Base-by-base conservation (phyloP, 92 coral and sea anemone genomes). In the Blastomussa wellsi region DNA sequence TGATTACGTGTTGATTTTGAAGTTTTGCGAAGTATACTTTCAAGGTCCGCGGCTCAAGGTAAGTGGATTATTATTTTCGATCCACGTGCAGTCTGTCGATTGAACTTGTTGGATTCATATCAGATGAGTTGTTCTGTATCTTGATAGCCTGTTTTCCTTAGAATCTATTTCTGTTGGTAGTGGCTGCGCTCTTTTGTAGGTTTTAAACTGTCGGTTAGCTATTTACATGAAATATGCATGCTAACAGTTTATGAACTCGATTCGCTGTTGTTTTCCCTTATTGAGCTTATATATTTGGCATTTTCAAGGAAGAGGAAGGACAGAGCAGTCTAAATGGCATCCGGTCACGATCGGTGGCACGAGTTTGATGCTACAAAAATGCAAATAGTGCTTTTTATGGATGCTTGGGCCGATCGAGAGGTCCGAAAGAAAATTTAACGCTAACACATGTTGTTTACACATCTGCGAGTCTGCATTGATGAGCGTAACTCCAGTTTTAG, bases 21-120 rank as follows among this genome's bases (percentile, higher is more conserved):
- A 96, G 90, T 96, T 96, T 87, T 92, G 99, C 80, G 99, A 96
- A 81, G 99, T 96, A 22, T 96, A 96, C 67, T 96, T 96, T 83
- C 99, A 96, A 90, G 99, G 97, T 49, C 93, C 99, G 62, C 86
- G 98, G 55, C 93, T 96, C 1, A 96, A 96, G 99, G 99, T 95
- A 93, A 84, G 86, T 42, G 1, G 36, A 12, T 36, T 24, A 11
- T 19, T 37, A 32, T 33, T 67, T 37, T 9, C 9, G 26, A 10
- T 80, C 60, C 84, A 80, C 76, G 84, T 80, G 76, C 33, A 41
- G 22, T 39, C 44, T 44, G 7, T 44, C 11, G 49, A 44, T 44
- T 39, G 12, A 44, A 29, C 64, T 36, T 28, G 74, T 11, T 31
- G 29, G 44, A 14, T 68, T 33, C 20, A 68, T 33, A 19, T 57